phyloP scores from a whole-genome alignment of 2,888 invertebrate genomes.

The Molanna angustata region DNA sequence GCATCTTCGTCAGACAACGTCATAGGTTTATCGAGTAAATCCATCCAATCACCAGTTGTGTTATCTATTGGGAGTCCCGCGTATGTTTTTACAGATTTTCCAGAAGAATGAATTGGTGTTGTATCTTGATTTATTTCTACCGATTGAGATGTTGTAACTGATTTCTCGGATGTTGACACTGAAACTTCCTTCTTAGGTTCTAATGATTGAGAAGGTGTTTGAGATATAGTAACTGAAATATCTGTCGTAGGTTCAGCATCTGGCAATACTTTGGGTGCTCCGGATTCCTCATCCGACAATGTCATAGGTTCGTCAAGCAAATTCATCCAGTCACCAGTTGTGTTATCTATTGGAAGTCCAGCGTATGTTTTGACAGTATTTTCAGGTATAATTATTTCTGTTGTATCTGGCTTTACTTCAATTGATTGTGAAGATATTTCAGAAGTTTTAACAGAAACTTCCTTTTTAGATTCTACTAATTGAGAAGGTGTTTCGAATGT shows the following conservation, averaged over 20 bases:
- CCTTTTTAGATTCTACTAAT: background rate
- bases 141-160: too few species aligned
- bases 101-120: too few species aligned
- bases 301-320: constrained; percentile 37
- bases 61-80: constrained; percentile 29
- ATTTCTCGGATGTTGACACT: too few species aligned
- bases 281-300: constrained; percentile 35
- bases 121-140: too few species aligned
- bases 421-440: background rate
- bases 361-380: constrained; percentile 16
- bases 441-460: background rate
- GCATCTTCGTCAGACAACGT: constrained; percentile 31
- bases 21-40: constrained; percentile 31
- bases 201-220: too few species aligned
- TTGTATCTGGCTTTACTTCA: background rate
- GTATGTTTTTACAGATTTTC: constrained; percentile 11
- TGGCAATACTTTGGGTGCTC: background rate
- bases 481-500: background rate
- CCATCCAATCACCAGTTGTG: constrained; percentile 31
- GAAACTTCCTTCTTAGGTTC: too few species aligned
- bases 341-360: constrained; percentile 23
- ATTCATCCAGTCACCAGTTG: constrained; percentile 33
- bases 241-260: too few species aligned
- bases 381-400: background rate
- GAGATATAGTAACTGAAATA: too few species aligned